A percentile compares a stretch with the other conserved stretches of the same genome.
These are phyloP conservation scores for Thermophis baileyi DNA, from an alignment of 2,113 vertebrate genomes.

Conservation along the genomic window DNA sequence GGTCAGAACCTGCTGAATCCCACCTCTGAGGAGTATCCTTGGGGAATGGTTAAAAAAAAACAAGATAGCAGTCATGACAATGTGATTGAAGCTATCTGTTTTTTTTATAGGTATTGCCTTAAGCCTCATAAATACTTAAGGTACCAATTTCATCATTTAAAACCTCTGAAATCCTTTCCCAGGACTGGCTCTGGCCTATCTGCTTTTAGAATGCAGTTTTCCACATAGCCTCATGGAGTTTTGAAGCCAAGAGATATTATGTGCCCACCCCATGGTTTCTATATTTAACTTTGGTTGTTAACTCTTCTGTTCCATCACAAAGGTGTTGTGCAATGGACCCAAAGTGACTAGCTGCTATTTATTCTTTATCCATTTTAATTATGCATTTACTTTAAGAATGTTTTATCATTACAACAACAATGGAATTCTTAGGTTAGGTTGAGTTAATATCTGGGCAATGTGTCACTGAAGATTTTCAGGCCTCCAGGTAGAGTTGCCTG, in stretches of 20 bases:
- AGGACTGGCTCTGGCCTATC: not conserved
- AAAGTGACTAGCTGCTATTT: not conserved
- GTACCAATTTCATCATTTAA: not conserved
- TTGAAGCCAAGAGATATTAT: not conserved
- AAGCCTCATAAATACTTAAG: not conserved
- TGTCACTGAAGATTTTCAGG: too few species aligned
- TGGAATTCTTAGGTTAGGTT: not conserved
- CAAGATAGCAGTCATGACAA: not conserved
- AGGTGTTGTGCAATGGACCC: not conserved
- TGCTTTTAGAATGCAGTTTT: not conserved
- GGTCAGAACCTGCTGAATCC: too few species aligned
- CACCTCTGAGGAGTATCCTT: not conserved
- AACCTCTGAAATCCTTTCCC: not conserved
- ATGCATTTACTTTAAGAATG: not conserved
- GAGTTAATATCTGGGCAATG: not conserved
- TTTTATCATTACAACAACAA: not conserved
- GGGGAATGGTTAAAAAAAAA: not conserved
- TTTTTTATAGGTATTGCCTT: not conserved
- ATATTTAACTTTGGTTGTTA: not conserved
- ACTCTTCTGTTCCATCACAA: not conserved
- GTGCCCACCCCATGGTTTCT: not conserved
- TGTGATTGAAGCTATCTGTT: not conserved
- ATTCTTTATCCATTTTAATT: not conserved
- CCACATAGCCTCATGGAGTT: not conserved
- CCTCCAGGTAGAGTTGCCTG: too few species aligned